Base-by-base conservation (phyloP, 2,113 vertebrate species). In the Solea senegalensis region DNA sequence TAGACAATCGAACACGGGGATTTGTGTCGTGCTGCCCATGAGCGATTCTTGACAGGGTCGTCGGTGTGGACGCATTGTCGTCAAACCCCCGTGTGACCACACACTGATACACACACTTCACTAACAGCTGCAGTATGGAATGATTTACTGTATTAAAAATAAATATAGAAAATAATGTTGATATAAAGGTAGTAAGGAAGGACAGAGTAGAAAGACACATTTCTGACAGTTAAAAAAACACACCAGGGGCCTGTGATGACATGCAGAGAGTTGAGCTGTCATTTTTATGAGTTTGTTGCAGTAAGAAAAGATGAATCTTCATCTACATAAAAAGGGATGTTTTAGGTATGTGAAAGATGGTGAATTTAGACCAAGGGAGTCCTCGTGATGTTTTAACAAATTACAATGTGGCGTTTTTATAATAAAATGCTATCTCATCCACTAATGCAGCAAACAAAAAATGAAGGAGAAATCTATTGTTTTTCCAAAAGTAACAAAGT, bases 121-220 rank as follows among this genome's bases (percentile, higher is more conserved):
- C 45, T 5, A 15, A 63, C 49, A 53, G 58, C 54, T 52, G 44
- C 74, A 78, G 58, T 53, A 45, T 58, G 54, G 57, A 41, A 71
- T 57, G 85, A 75, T 76, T 61, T 43, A 62, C 44, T 46, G 7
- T 28, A 48, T 40, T 21, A 43, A 12, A 21, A 65, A 39, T n/a
- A 53, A 59, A 12, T 27, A 7, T 53, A 11, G 13, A 72, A 13
- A 58, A 34, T 9, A 69, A 66, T 34, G 90, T 84, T 70, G 0
- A 7, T 87, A 92, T 91, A 91, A 93, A 94, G 93, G 94, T 92
- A 91, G 86, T 81, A 85, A 84, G 85, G 93, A 95, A 93, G 94
- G 94, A 95, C 92, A 92, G 94, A 86, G 89, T 93, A 26, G 8
- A 41, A 34, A 55, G 4, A 16, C 10, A 62, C 15, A 41, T n/a